Base-by-base conservation (phyloP, 1,140 invertebrate genomes). In the Drosophila melanogaster region DNA sequence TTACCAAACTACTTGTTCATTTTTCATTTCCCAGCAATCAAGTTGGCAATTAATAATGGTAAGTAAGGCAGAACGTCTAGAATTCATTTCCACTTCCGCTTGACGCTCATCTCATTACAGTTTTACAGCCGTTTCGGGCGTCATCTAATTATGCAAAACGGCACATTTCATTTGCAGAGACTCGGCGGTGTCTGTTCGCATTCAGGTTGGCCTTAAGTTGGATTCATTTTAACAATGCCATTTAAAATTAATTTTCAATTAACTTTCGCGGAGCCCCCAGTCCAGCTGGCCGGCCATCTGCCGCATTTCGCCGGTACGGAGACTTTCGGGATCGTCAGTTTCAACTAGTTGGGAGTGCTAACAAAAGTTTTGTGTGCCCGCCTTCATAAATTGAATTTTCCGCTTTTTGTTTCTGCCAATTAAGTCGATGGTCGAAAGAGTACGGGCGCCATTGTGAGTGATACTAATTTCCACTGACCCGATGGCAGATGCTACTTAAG, bases 241-340 rank as follows among this genome's bases (percentile, higher is more conserved):
- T 87, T 81, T 83, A 83, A 87, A 86, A 86, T 86, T 86, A 86
- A 86, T 87, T 83, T 87, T 87, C 79, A 86, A 86, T 86, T 86
- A 87, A 81, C 79, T 87, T 71, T 77, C 69, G 60, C 47, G 58
- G 57, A 50, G 47, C 47, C 26, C 15, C 8, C 19, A 46, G 44
- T 74, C 70, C 51, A 51, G 17, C 50, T 69, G 46, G 74, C 58
- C 44, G 59, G 22, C 50, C 72, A 64, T 65, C 72, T 76, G 72
- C 70, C 62, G 37, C 22, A 8, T 17, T 19, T 22, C 50, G 58
- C 35, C 15, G 11, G 7, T 11, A 14, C 15, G 11, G 7, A 14
- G 15, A 46, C 19, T 69, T 55, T 43, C 30, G 30, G 24, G 15
- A 35, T 26, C 46, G 24, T 49, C 46, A n/a, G 22, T 10, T 61